phyloP scores from a whole-genome alignment of 2,888 invertebrate genomes.

The Ariolimax columbianus region DNA sequence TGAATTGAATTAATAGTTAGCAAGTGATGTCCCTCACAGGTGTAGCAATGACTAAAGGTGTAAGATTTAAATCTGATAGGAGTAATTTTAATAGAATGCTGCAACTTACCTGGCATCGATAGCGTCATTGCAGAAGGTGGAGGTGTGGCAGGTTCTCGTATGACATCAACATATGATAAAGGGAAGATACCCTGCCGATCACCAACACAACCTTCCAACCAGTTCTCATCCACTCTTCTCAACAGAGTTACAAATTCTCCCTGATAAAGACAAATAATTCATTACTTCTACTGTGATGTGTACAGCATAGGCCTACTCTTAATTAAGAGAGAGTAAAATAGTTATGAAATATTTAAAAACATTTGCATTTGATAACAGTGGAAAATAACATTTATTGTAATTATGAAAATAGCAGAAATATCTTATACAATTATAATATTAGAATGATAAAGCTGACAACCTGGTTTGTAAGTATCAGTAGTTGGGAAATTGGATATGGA shows the following conservation, averaged over 20 bases:
- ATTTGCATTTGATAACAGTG: too few species aligned
- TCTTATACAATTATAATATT: too few species aligned
- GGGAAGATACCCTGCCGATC: conserved; percentile 94
- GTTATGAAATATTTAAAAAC: too few species aligned
- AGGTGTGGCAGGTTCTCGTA: conserved; percentile 85
- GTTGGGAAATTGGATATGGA: too few species aligned
- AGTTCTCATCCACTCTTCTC: conserved; percentile 93
- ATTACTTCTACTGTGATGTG: too few species aligned
- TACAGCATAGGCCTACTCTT: too few species aligned
- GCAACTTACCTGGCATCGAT: conserved; percentile 71
- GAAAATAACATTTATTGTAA: too few species aligned
- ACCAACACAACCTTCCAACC: conserved; percentile 95
- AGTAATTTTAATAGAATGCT: conserved; percentile 61
- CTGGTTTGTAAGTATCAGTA: too few species aligned
- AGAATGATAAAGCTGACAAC: too few species aligned
- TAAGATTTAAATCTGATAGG: conserved; percentile 56
- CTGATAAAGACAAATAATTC: conserved; percentile 66
- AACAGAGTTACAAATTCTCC: conserved; percentile 93
- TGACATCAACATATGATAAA: conserved; percentile 92
- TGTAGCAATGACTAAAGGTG: conserved; percentile 74
- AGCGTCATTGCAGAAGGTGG: conserved; percentile 74
- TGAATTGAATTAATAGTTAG: too few species aligned
- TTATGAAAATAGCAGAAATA: too few species aligned
- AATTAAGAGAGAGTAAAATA: too few species aligned
- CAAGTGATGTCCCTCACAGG: conserved; percentile 75